These are phyloP conservation scores for Sesamia inferens DNA, from an alignment of 2,888 invertebrate genomes.

Conservation along the genomic window DNA sequence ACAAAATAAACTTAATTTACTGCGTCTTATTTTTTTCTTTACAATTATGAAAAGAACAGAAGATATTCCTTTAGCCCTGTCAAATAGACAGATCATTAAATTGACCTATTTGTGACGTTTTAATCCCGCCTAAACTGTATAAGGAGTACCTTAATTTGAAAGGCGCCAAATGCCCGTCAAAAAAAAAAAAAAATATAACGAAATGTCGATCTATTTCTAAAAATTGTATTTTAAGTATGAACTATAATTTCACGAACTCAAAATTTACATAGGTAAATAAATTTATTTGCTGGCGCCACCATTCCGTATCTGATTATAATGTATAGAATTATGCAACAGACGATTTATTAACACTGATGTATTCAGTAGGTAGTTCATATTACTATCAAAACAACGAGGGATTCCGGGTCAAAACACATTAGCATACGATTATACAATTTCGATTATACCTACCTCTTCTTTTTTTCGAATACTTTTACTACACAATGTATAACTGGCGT, in stretches of 20 bases:
- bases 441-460: slow-evolving; percentile 39
- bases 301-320: slow-evolving; percentile 66
- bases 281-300: slow-evolving; percentile 78
- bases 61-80: too few relatives aligned
- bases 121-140: too few relatives aligned
- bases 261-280: slow-evolving; percentile 64
- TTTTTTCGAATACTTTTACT: slow-evolving; percentile 58
- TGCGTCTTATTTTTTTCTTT: too few relatives aligned
- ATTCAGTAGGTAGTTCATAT: slow-evolving; percentile 64
- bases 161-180: too few relatives aligned
- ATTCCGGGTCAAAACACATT: slow-evolving; percentile 49
- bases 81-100: too few relatives aligned
- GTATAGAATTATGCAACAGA: slow-evolving; percentile 69
- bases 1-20: too few relatives aligned
- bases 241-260: slow-evolving; percentile 54
- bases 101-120: too few relatives aligned
- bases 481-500: slow-evolving; percentile 55
- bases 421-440: slow-evolving; percentile 54
- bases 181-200: neutral
- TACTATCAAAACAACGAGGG: slow-evolving; percentile 53
- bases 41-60: too few relatives aligned
- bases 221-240: slow-evolving; percentile 33
- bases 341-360: slow-evolving; percentile 70
- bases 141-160: too few relatives aligned
- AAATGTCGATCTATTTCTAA: slow-evolving; percentile 34